phyloP scores from a whole-genome alignment of 2,888 invertebrate species.

The Nymphalis c-album region DNA sequence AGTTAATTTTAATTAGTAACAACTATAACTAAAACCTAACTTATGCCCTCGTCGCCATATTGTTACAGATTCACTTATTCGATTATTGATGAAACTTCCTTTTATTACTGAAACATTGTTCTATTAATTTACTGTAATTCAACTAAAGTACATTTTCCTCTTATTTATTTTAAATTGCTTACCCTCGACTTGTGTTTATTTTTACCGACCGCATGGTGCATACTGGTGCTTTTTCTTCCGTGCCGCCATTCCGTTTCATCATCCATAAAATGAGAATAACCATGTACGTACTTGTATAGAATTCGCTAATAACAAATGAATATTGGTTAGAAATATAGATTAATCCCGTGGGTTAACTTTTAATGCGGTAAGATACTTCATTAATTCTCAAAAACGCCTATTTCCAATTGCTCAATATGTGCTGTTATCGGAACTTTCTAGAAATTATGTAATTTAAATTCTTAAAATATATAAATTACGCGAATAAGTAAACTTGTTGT shows the following conservation, averaged over 20 bases:
- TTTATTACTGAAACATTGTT: neutral
- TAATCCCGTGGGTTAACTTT: neutral
- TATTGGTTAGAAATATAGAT: neutral
- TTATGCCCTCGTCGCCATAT: conserved; percentile 23
- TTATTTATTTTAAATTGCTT: neutral
- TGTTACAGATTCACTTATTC: conserved; percentile 4
- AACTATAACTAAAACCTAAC: neutral
- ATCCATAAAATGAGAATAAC: neutral
- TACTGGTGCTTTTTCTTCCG: conserved; percentile 1
- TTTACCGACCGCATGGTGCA: conserved; percentile 23
- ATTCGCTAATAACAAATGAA: neutral
- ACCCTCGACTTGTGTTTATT: neutral
- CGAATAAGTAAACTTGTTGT: too few species aligned
- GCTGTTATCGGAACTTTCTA: neutral
- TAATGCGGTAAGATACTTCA: too few species aligned
- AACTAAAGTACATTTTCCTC: neutral
- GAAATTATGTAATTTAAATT: neutral
- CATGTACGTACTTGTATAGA: neutral
- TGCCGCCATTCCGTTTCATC: conserved; percentile 21
- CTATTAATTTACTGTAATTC: neutral
- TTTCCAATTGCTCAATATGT: neutral
- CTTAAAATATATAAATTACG: too few species aligned
- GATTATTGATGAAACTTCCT: neutral
- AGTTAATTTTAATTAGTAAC: neutral
- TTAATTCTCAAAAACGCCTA: neutral